These are phyloP conservation scores for Leptonema lineaticorne DNA, from an alignment of 1,140 invertebrate genomes.

Conservation along the genomic window DNA sequence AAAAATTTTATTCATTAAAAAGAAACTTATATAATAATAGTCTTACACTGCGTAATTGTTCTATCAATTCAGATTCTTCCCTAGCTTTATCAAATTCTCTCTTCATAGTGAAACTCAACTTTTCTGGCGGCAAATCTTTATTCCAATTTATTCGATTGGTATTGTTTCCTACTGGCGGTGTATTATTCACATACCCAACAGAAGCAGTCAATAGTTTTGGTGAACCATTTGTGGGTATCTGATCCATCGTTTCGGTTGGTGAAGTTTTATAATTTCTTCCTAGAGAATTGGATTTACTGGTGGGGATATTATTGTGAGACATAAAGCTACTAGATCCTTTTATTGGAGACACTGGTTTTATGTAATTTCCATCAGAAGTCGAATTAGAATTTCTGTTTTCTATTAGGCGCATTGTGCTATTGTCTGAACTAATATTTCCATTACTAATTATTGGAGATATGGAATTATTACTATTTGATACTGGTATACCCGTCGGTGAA, in stretches of 20 bases:
- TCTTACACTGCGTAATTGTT: constrained; percentile 79
- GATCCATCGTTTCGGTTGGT: constrained; percentile 49
- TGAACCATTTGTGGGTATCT: constrained; percentile 35
- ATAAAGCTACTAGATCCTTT: constrained; percentile 59
- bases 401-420: not conserved
- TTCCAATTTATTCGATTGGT: constrained; percentile 66
- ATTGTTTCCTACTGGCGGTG: constrained; percentile 53
- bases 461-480: constrained; percentile 35
- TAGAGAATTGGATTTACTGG: constrained; percentile 50
- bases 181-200: constrained; percentile 60
- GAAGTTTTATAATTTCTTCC: constrained; percentile 46
- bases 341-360: constrained; percentile 71
- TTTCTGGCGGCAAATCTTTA: constrained; percentile 68
- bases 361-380: constrained; percentile 60
- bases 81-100: constrained; percentile 86
- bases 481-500: constrained; percentile 44
- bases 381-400: constrained; percentile 2
- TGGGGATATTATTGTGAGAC: constrained; percentile 56
- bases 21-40: not conserved
- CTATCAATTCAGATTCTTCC: constrained; percentile 84
- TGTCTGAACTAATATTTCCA: constrained; percentile 29
- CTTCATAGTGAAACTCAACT: constrained; percentile 88
- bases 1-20: not conserved
- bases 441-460: constrained; percentile 28
- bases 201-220: constrained; percentile 59